A percentile compares a stretch with the other conserved stretches of the same genome.
Conservation (phyloP, 53 echinoderm and acorn worm genomes). For the Stichopus horrens region DNA sequence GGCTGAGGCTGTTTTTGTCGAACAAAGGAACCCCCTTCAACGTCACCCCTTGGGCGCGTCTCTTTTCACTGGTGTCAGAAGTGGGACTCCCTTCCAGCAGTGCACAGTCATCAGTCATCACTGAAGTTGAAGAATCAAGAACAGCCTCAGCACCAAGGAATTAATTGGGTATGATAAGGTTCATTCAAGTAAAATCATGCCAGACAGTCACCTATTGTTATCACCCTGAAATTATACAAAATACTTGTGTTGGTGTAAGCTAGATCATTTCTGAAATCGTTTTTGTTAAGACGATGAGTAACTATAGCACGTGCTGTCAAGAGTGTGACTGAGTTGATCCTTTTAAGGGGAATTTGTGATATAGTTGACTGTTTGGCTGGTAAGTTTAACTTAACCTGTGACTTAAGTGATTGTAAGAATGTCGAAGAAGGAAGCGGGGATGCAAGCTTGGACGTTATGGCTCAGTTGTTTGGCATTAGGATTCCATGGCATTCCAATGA, state of each 20-base stretch:
- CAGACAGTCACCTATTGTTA: neutral
- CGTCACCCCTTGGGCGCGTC: neutral
- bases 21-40: too few species aligned
- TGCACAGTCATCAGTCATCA: neutral
- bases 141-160: neutral
- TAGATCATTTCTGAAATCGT: neutral
- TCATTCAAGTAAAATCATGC: neutral
- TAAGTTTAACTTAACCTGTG: neutral
- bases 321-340: too few species aligned
- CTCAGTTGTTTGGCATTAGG: neutral
- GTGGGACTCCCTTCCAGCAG: neutral
- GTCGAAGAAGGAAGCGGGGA: neutral
- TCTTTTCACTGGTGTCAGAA: neutral
- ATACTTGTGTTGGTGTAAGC: neutral
- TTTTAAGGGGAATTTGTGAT: neutral
- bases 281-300: neutral
- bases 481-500: slow-evolving; percentile 32
- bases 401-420: neutral
- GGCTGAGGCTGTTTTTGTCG: too few species aligned
- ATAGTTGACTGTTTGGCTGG: neutral
- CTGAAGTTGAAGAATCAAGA: neutral
- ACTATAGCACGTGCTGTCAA: too few species aligned
- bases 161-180: neutral
- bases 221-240: neutral
- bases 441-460: neutral